Conservation (phyloP, 30 jellyfish, hydroid and myxozoan genomes). For the Nemopilema nomurai region DNA sequence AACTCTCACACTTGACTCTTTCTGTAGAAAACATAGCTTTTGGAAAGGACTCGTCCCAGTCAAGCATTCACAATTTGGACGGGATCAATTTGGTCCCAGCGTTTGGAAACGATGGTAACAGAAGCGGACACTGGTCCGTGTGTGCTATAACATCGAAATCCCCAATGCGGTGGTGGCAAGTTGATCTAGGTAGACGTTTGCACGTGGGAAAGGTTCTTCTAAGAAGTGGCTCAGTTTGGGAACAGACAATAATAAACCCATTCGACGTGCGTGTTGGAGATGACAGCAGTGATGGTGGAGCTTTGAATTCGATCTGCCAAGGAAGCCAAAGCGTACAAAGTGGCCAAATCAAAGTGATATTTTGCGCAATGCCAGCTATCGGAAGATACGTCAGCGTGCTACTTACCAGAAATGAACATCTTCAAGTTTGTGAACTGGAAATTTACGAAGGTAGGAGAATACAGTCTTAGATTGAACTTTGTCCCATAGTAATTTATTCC, state of each 20-base stretch:
- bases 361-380: background rate
- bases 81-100: background rate
- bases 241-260: background rate
- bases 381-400: constrained; percentile 3
- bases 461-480: too few species aligned
- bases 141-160: background rate
- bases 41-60: background rate
- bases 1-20: background rate
- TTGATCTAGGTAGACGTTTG: background rate
- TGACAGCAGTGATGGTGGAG: background rate
- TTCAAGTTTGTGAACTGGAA: constrained; percentile 6
- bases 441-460: background rate
- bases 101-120: constrained; percentile 6
- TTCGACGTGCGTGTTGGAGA: constrained; percentile 1
- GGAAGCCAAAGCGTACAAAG: background rate
- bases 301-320: background rate
- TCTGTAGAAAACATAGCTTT: background rate
- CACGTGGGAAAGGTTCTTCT: background rate
- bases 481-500: too few species aligned
- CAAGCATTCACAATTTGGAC: too few species aligned
- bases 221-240: background rate
- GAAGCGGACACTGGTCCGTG: background rate
- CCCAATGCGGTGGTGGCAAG: background rate
- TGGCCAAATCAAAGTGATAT: background rate
- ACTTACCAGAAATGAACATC: background rate